These are phyloP conservation scores for Petroica traversi DNA, from an alignment of 2,113 vertebrate genomes.

Conservation along the genomic window DNA sequence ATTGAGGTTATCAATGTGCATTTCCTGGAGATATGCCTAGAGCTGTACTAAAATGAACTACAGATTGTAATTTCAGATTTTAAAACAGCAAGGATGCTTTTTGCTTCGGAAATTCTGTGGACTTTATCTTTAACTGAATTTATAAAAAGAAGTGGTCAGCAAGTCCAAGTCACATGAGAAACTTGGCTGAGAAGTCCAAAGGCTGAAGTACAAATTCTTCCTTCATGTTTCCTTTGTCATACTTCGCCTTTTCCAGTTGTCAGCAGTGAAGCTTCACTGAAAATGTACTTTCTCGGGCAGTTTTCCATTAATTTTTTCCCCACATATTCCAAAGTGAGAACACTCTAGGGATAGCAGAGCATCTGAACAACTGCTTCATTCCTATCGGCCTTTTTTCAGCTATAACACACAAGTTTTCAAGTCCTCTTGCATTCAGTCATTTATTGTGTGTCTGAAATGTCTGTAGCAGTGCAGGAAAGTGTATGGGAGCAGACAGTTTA, in stretches of 20 bases:
- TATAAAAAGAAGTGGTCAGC: conserved; percentile 54
- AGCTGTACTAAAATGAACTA: neutral
- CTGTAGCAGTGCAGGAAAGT: neutral
- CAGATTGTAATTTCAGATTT: neutral
- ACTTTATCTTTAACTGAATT: conserved; percentile 44
- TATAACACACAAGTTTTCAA: neutral
- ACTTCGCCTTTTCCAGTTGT: neutral
- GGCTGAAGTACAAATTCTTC: conserved; percentile 66
- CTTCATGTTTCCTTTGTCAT: conserved; percentile 32
- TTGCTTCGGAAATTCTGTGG: neutral
- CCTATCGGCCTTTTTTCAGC: neutral
- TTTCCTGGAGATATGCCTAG: neutral
- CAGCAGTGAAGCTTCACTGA: conserved; percentile 17
- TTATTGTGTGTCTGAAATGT: neutral
- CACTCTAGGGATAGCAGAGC: neutral
- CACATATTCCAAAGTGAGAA: neutral
- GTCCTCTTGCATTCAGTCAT: neutral
- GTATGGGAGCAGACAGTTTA: neutral
- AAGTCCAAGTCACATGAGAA: conserved; percentile 59
- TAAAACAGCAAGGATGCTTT: neutral
- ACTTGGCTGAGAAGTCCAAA: conserved; percentile 55
- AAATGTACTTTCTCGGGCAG: neutral
- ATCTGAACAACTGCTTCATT: neutral
- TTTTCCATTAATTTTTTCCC: neutral
- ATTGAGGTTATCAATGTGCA: neutral